Evolutionary conservation across 2,888 invertebrate species (phyloP), one percentile per base, ranked within the genome.

Genomic region (Ligdia adustata): DNA sequence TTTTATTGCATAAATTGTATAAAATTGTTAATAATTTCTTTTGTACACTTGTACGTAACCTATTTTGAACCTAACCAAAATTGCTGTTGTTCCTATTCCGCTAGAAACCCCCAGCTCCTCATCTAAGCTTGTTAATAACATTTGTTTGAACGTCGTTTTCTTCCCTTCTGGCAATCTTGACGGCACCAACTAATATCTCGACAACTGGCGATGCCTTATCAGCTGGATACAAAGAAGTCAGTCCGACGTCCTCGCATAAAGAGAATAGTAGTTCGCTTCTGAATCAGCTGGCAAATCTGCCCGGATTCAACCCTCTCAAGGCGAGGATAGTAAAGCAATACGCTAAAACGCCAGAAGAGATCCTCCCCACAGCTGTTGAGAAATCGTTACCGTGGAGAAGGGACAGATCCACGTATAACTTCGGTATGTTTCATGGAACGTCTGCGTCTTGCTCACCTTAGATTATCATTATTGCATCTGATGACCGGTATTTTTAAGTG

Each of bases 311-410:
- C 89, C 91, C 93, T 65, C 90, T 93, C 81, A 93, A 93, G 87
- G 93, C 93, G 80, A 92, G 93, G 77, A 92, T 93, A 63, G 93
- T 93, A 72, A 93, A 93, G 86, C 93, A 93, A 78, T 93, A 93
- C 84, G 92, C 92, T 80, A 90, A 91, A 82, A 91, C 91, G 61
- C 90, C 91, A 40, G 91, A 91, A 77, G 93, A 92, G 61, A 91
- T 93, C 72, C 91, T 93, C 69, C 93, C 94, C 67, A 95, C 95
- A 67, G 93, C 94, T 72, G 94, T 95, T 79, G 96, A 96, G 91
- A 92, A 94, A 82, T 94, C 94, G 66, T 92, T 96, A 82, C 97
- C 97, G 75, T 97, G 97, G 97, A 93, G 95, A 83, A 92, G 94
- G 80, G 94, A 94, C 87, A 92, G 92, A 85, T 93, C 93, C 89